Evolutionary conservation across 1,140 invertebrate genomes (phyloP).

Genomic region (Triops cancriformis): DNA sequence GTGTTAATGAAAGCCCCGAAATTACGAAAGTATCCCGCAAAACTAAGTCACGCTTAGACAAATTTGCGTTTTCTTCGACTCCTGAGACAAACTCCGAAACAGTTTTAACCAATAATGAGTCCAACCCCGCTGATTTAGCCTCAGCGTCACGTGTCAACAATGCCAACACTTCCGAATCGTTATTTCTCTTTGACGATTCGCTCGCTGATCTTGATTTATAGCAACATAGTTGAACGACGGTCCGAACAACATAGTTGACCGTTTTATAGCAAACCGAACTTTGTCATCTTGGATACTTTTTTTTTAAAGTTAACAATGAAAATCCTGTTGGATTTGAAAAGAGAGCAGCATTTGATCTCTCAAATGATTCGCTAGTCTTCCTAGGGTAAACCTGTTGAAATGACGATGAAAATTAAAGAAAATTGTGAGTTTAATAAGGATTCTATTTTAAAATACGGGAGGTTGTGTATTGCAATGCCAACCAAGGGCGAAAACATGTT

Average conservation of each 20-base stretch:
- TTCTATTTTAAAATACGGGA: neutral
- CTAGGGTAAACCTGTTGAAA: no score
- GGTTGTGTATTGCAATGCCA: conserved; percentile 5
- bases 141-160: neutral
- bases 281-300: no score
- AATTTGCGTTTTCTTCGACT: neutral
- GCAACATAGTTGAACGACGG: neutral
- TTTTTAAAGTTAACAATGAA: no score
- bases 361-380: no score
- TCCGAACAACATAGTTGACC: no score
- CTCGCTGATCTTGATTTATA: neutral
- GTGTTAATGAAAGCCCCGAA: neutral
- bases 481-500: neutral
- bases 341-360: no score
- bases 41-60: neutral
- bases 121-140: no score
- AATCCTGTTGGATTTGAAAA: neutral
- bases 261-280: no score
- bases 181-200: neutral
- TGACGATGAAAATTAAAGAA: neutral
- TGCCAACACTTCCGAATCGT: neutral
- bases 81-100: no score
- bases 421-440: neutral
- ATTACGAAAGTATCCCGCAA: neutral
- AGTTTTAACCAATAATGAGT: no score